A percentile compares a stretch with the other conserved stretches of the same genome.
phyloP scores from a whole-genome alignment of 1,140 invertebrate genomes.

The Microplitis demolitor region DNA sequence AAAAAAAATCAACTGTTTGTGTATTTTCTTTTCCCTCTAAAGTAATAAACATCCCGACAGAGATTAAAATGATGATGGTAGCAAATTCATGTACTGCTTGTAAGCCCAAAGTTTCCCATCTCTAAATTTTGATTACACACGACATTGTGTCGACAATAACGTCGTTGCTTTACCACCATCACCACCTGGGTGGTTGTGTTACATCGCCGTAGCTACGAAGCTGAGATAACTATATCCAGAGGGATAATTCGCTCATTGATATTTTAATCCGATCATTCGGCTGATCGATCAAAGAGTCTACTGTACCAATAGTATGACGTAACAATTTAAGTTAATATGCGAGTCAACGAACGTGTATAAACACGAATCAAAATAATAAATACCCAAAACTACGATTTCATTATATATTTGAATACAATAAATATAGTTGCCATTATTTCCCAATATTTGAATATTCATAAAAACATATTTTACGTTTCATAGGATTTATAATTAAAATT shows the following conservation, averaged over 20 bases:
- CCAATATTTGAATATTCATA: no score
- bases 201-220: constrained; percentile 29
- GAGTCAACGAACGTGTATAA: neutral
- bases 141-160: neutral
- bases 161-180: neutral
- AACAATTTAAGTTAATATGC: neutral
- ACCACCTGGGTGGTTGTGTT: neutral
- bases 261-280: constrained; percentile 55
- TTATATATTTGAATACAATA: no score
- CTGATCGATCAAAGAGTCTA: constrained; percentile 48
- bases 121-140: constrained; percentile 13
- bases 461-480: no score
- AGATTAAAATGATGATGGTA: neutral
- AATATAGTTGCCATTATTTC: no score
- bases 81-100: neutral
- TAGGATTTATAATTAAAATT: neutral
- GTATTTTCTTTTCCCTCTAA: no score
- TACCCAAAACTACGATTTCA: no score
- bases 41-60: neutral
- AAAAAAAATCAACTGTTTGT: no score
- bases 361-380: no score
- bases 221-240: constrained; percentile 15
- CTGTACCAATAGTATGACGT: constrained; percentile 19
- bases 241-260: constrained; percentile 28
- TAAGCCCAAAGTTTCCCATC: neutral